Evolutionary conservation across 37 sponge, comb jelly and placozoan species (phyloP).

Genomic region (Chondrosia reniformis): DNA sequence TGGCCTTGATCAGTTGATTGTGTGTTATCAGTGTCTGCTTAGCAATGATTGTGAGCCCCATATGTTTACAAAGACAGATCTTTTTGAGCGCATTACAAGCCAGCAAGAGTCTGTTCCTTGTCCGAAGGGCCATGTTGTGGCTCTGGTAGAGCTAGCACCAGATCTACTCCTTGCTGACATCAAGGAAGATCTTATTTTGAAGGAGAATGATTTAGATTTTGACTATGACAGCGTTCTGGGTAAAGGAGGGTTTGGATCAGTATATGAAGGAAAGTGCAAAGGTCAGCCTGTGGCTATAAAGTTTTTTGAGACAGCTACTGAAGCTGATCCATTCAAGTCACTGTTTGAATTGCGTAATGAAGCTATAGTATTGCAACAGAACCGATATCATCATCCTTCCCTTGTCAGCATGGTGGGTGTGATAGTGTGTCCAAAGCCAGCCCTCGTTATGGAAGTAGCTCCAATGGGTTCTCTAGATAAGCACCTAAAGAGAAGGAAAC

Average conservation of each 20-base stretch:
- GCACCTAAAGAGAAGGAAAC: background rate
- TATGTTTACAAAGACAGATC: slow-evolving; percentile 24
- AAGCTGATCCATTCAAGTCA: background rate
- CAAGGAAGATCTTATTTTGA: slow-evolving; percentile 36
- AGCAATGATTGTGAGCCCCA: background rate
- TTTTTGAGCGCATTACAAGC: background rate
- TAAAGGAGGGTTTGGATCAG: slow-evolving; percentile 79
- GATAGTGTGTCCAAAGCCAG: background rate
- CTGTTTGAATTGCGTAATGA: slow-evolving; percentile 32
- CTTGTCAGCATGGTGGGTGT: slow-evolving; percentile 56
- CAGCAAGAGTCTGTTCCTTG: background rate
- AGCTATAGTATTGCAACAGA: slow-evolving; percentile 32
- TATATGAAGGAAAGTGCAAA: slow-evolving; percentile 60
- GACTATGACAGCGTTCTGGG: slow-evolving; percentile 61
- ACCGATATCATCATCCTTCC: slow-evolving; percentile 47
- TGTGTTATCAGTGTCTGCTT: slow-evolving; percentile 41
- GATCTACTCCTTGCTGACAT: slow-evolving; percentile 48
- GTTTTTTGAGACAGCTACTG: slow-evolving; percentile 12
- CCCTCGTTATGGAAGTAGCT: slow-evolving; percentile 50
- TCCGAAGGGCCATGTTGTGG: slow-evolving; percentile 12
- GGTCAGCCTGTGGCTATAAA: slow-evolving; percentile 77
- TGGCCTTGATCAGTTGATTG: slow-evolving; percentile 31
- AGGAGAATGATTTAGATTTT: slow-evolving; percentile 48
- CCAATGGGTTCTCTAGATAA: slow-evolving; percentile 41
- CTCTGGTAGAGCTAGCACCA: slow-evolving; percentile 36